phyloP scores from a whole-genome alignment of 2,888 invertebrate genomes.

The Lomographa bimaculata region DNA sequence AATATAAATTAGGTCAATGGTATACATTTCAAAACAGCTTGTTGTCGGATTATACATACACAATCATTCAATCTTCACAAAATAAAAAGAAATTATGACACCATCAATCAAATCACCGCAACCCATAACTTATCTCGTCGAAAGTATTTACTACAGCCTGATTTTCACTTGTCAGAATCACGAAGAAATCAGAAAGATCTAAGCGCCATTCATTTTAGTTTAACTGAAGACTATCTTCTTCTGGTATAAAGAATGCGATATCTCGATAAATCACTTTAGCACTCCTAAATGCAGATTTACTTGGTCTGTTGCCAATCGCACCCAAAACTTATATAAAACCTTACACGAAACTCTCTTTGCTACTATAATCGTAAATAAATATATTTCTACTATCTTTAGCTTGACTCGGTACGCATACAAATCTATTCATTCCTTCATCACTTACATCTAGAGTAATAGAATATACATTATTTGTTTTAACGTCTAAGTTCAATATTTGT shows the following conservation, averaged over 20 bases:
- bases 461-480: constrained; percentile 77
- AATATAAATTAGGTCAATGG: too few relatives aligned
- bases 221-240: background rate
- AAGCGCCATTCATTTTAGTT: background rate
- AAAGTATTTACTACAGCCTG: constrained; percentile 26
- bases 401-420: constrained; percentile 70
- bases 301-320: constrained; percentile 49
- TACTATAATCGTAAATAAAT: constrained; percentile 80
- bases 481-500: constrained; percentile 80
- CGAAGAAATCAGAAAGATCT: constrained; percentile 1
- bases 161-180: constrained; percentile 19
- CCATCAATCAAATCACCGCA: constrained; percentile 25
- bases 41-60: too few relatives aligned
- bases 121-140: constrained; percentile 22
- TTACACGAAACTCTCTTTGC: constrained; percentile 78
- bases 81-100: constrained; percentile 16
- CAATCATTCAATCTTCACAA: constrained; percentile 11
- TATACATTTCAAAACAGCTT: too few relatives aligned
- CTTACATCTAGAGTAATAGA: constrained; percentile 77
- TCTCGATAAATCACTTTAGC: constrained; percentile 21
- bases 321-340: constrained; percentile 40
- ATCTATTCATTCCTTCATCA: constrained; percentile 68
- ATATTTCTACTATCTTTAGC: constrained; percentile 67
- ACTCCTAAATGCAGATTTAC: constrained; percentile 53
- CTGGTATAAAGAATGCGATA: too few relatives aligned